A percentile compares a stretch with the other conserved stretches of the same genome.
Evolutionary conservation across 2,888 invertebrate species (phyloP).

Genomic region (Catocala fraxini): DNA sequence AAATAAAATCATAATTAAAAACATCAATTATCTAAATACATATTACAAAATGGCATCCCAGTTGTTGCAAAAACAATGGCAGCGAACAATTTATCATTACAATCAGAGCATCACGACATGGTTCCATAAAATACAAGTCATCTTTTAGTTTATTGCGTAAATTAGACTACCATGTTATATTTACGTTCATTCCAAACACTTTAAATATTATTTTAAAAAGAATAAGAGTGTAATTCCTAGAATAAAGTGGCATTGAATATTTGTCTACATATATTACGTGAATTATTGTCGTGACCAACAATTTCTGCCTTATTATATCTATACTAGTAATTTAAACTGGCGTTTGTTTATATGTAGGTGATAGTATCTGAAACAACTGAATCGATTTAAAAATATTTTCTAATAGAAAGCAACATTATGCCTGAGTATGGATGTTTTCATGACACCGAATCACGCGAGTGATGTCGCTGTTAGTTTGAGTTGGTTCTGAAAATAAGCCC

Average conservation of each 20-base stretch:
- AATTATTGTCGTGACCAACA: slow-evolving; percentile 26
- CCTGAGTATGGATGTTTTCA: too few species aligned
- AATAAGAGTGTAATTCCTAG: background rate
- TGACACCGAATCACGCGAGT: too few species aligned
- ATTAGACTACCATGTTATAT: slow-evolving; percentile 7
- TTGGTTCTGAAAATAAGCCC: too few species aligned
- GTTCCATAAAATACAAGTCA: slow-evolving; percentile 35
- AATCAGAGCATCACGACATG: slow-evolving; percentile 54
- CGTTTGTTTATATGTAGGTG: too few species aligned
- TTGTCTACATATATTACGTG: slow-evolving; percentile 14
- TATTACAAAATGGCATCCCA: background rate
- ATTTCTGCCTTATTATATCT: too few species aligned
- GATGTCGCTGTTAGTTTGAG: too few species aligned
- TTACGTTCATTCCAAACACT: background rate
- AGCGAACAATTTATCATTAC: slow-evolving; percentile 40
- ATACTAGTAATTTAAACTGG: too few species aligned
- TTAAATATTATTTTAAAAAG: background rate
- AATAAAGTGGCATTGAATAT: background rate
- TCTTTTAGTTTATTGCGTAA: slow-evolving; percentile 36
- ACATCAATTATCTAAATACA: too few species aligned
- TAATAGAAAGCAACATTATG: too few species aligned
- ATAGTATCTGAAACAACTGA: too few species aligned
- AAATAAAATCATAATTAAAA: too few species aligned
- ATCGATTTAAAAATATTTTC: too few species aligned
- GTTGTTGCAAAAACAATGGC: slow-evolving; percentile 21